phyloP scores from a whole-genome alignment of 2,888 invertebrate species.

The Craniophora ligustri region DNA sequence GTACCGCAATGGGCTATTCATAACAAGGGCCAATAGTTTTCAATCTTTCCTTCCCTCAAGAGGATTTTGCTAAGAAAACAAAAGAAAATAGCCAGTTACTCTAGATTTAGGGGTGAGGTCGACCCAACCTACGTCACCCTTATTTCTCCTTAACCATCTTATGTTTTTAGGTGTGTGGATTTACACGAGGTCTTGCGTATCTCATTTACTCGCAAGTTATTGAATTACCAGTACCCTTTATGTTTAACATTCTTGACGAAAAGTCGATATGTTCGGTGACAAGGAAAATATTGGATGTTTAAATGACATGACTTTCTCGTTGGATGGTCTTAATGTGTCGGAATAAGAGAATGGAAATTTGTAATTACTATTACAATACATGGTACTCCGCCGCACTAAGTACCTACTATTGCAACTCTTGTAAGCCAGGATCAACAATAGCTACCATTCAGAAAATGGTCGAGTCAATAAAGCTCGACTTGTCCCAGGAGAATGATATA shows the following conservation, averaged over 20 bases:
- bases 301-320: slow-evolving; percentile 40
- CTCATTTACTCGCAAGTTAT: slow-evolving; percentile 46
- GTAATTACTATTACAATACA: neutral
- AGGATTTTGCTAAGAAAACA: slow-evolving; percentile 39
- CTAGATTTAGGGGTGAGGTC: slow-evolving; percentile 36
- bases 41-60: slow-evolving; percentile 30
- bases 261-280: slow-evolving; percentile 39
- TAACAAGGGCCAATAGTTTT: slow-evolving; percentile 35
- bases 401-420: slow-evolving; percentile 8
- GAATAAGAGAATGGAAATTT: slow-evolving; percentile 11
- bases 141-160: slow-evolving; percentile 42
- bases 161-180: slow-evolving; percentile 47
- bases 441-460: too few relatives aligned
- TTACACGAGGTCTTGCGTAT: slow-evolving; percentile 24
- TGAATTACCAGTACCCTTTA: slow-evolving; percentile 43
- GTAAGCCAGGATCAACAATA: too few relatives aligned
- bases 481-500: too few relatives aligned
- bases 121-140: slow-evolving; percentile 29
- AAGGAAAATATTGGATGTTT: slow-evolving; percentile 50
- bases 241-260: slow-evolving; percentile 20
- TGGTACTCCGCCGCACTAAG: too few relatives aligned
- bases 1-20: too few relatives aligned
- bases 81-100: slow-evolving; percentile 37
- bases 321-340: slow-evolving; percentile 24
- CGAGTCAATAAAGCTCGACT: too few relatives aligned